Evolutionary conservation across 2,888 invertebrate genomes (phyloP).

Genomic region (Cheilosia impressa): DNA sequence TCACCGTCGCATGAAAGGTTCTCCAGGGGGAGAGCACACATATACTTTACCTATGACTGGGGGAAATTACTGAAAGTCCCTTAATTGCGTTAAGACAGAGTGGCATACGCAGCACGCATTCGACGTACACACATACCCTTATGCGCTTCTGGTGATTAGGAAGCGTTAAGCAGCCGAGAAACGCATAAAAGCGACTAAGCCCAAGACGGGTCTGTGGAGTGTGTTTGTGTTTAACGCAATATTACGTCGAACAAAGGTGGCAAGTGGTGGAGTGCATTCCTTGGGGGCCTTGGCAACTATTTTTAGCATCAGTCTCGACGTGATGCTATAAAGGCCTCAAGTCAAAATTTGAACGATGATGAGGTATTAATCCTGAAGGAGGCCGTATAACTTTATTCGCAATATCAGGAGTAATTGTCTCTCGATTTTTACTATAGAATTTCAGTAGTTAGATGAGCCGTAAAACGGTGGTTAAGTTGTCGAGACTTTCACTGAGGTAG

Average conservation of each 20-base stretch:
- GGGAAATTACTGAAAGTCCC: conserved; percentile 51
- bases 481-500: too few species aligned
- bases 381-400: too few species aligned
- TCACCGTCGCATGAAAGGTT: conserved; percentile 54
- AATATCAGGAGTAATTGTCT: too few species aligned
- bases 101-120: background rate
- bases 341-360: background rate
- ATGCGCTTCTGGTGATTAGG: conserved; percentile 3
- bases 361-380: too few species aligned
- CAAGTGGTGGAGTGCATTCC: conserved; percentile 32
- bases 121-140: background rate
- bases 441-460: too few species aligned
- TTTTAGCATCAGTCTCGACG: background rate
- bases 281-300: background rate
- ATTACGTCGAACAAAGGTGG: conserved; percentile 14
- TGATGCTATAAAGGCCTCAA: conserved; percentile 4
- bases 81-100: conserved; percentile 67
- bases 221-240: conserved; percentile 25
- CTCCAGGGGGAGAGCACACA: conserved; percentile 8
- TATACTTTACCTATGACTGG: conserved; percentile 9
- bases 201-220: conserved; percentile 10
- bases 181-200: conserved; percentile 26
- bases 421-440: too few species aligned
- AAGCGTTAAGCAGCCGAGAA: conserved; percentile 26
- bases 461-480: too few species aligned